A percentile compares a stretch with the other conserved stretches of the same genome.
Conservation (phyloP, 2,113 vertebrate genomes). For the Pavo muticus region DNA sequence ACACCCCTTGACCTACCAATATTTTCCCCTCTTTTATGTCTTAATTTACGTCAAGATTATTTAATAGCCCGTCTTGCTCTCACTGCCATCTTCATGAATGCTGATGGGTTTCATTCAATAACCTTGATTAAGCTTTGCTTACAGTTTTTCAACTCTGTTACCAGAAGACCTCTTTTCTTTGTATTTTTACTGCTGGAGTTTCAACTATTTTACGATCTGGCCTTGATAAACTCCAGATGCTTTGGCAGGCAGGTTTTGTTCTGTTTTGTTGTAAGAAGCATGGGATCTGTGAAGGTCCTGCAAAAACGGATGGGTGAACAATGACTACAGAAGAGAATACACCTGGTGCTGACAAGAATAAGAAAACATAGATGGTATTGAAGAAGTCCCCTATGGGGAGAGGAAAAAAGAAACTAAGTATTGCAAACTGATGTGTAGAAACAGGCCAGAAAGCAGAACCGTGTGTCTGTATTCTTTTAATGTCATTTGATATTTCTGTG, state of each 20-base stretch:
- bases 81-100: not conserved
- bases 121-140: not conserved
- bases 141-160: not conserved
- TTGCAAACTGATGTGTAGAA: not conserved
- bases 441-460: not conserved
- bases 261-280: not conserved
- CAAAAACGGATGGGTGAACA: not conserved
- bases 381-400: not conserved
- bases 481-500: not conserved
- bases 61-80: not conserved
- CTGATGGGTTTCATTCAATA: not conserved
- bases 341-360: too few species aligned
- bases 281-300: not conserved
- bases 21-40: not conserved
- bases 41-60: not conserved
- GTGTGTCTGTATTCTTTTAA: not conserved
- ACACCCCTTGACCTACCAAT: not conserved
- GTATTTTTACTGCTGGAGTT: not conserved
- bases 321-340: not conserved
- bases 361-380: not conserved
- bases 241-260: not conserved
- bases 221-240: not conserved
- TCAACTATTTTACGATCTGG: not conserved
- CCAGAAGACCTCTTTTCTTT: not conserved
- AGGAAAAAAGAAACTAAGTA: not conserved